Percentiles rank a stretch among this genome's conserved stretches.
Conservation (phyloP, 2,797 vertebrate species). For the Chelon auratus region DNA sequence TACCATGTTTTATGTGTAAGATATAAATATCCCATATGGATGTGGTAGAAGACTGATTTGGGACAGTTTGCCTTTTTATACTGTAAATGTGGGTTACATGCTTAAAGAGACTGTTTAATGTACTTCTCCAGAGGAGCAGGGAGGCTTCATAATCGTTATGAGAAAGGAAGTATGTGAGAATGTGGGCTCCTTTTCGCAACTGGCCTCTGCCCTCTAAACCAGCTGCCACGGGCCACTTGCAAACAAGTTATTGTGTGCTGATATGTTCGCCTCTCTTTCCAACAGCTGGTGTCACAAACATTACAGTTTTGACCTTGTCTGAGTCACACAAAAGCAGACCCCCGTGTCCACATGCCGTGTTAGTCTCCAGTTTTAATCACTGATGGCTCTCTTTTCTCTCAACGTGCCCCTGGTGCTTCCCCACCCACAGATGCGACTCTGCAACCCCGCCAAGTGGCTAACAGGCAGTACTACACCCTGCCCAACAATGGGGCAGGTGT, state of each 20-base stretch:
- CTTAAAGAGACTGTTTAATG: conserved; percentile 50
- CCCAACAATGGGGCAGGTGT: conserved; percentile 86
- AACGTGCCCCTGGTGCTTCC: conserved; percentile 26
- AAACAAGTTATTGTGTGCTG: conserved; percentile 47
- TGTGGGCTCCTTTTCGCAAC: conserved; percentile 61
- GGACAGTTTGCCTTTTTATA: conserved; percentile 47
- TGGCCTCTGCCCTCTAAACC: conserved; percentile 64
- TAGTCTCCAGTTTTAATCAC: conserved; percentile 27
- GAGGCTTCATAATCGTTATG: conserved; percentile 56
- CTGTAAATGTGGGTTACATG: conserved; percentile 59
- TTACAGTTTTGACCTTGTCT: conserved; percentile 40
- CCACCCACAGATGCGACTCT: conserved; percentile 88
- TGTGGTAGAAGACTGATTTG: conserved; percentile 52
- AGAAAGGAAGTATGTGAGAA: conserved; percentile 68
- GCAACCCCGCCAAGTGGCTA: conserved; percentile 89
- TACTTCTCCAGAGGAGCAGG: conserved; percentile 39
- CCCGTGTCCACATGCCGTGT: conserved; percentile 2
- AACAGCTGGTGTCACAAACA: conserved; percentile 54
- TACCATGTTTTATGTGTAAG: conserved; percentile 32
- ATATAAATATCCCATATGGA: conserved; percentile 42
- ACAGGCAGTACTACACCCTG: conserved; percentile 91
- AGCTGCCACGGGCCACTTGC: conserved; percentile 44
- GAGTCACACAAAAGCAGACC: conserved; percentile 34
- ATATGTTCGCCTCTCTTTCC: conserved; percentile 49
- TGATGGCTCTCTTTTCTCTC: conserved; percentile 19